phyloP scores from a whole-genome alignment of 2,113 vertebrate genomes.

The Oenanthe oenanthe region DNA sequence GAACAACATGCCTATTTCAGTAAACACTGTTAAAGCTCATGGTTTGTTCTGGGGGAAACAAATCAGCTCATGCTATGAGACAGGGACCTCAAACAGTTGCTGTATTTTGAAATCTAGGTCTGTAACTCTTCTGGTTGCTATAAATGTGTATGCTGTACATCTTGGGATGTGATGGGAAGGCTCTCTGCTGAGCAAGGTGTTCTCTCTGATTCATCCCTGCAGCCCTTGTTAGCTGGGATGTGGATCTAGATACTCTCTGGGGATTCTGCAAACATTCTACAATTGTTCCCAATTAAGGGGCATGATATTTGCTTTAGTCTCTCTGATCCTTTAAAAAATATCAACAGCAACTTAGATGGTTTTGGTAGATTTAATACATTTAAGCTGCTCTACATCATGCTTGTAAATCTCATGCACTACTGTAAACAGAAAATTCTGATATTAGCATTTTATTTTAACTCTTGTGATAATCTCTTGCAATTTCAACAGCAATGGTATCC shows the following conservation, averaged over 20 bases:
- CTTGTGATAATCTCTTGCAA: neutral
- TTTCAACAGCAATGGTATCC: neutral
- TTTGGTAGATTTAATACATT: neutral
- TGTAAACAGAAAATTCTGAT: neutral
- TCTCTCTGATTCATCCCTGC: neutral
- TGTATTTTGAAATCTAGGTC: neutral
- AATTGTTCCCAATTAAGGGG: neutral
- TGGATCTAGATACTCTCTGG: neutral
- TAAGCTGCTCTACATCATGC: neutral
- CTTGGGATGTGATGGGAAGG: neutral
- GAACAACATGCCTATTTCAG: neutral
- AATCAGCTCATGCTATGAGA: neutral
- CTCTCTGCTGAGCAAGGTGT: neutral
- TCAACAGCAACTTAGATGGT: neutral
- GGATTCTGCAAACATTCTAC: neutral
- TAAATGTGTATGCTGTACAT: neutral
- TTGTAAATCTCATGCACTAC: neutral
- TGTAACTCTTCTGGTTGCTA: neutral
- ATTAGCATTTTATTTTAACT: conserved; percentile 4
- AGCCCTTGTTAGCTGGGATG: neutral
- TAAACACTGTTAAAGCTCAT: neutral
- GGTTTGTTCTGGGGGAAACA: neutral
- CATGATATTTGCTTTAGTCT: neutral
- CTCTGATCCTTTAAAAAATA: neutral
- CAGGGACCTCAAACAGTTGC: neutral